A percentile compares a stretch with the other conserved stretches of the same genome.
phyloP scores from a whole-genome alignment of 1,140 invertebrate species.

The Ostrea edulis region DNA sequence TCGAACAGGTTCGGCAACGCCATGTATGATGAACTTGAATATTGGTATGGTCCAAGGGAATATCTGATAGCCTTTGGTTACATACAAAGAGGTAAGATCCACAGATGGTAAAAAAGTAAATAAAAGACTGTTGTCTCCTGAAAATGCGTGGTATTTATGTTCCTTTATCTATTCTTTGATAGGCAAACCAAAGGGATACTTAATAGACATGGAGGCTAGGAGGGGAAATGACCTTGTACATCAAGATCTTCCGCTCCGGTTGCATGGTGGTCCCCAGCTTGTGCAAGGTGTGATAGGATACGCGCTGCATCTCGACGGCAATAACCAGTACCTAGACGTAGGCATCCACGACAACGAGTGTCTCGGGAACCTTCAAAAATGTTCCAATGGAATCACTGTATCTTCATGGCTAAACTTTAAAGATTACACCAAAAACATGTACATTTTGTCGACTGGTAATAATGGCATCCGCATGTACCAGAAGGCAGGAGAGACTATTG shows the following conservation, averaged over 20 bases:
- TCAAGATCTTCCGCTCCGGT: slow-evolving; percentile 60
- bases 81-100: slow-evolving; percentile 74
- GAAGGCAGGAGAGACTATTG: slow-evolving; percentile 67
- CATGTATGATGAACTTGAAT: slow-evolving; percentile 74
- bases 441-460: slow-evolving; percentile 72
- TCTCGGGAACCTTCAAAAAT: slow-evolving; percentile 72
- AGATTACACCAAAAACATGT: slow-evolving; percentile 70
- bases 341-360: slow-evolving; percentile 68
- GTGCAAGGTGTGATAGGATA: slow-evolving; percentile 73
- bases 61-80: slow-evolving; percentile 74
- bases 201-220: slow-evolving; percentile 73
- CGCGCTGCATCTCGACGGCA: slow-evolving; percentile 71
- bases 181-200: slow-evolving; percentile 70
- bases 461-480: slow-evolving; percentile 71
- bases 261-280: slow-evolving; percentile 62
- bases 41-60: slow-evolving; percentile 75
- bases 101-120: too few relatives aligned
- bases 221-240: slow-evolving; percentile 62
- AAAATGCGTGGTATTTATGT: not conserved
- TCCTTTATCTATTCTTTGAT: slow-evolving; percentile 1
- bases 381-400: slow-evolving; percentile 73
- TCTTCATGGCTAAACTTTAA: slow-evolving; percentile 74
- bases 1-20: slow-evolving; percentile 65
- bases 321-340: slow-evolving; percentile 73
- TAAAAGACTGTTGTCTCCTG: not conserved